These are phyloP conservation scores for Pipra filicauda DNA, from an alignment of 2,113 vertebrate species.

Conservation along the genomic window DNA sequence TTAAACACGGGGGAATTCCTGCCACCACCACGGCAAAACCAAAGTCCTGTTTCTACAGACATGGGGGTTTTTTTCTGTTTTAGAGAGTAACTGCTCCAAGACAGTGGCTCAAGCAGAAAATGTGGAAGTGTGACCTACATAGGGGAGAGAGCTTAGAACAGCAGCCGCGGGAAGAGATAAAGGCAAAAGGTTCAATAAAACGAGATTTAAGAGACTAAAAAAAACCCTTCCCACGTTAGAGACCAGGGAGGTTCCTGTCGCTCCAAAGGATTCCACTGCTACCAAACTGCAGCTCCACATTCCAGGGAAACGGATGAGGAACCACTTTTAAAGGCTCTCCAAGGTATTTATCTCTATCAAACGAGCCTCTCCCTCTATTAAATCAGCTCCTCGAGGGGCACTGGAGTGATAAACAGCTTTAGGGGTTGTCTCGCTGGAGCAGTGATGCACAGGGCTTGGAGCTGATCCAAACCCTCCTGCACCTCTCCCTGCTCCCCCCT, in stretches of 20 bases:
- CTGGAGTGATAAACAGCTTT: not conserved
- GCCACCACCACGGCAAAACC: accelerated
- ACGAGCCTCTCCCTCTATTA: not conserved
- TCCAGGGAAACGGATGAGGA: not conserved
- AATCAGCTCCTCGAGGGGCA: not conserved
- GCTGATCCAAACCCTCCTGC: not conserved
- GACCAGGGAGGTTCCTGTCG: not conserved
- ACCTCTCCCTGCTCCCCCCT: not conserved
- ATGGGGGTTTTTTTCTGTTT: not conserved
- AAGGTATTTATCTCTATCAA: conserved; percentile 8
- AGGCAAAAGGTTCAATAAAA: conserved; percentile 50
- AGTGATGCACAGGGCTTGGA: not conserved
- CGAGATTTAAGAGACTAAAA: not conserved
- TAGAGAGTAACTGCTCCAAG: not conserved
- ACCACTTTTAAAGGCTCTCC: not conserved
- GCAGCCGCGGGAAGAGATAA: conserved; percentile 35
- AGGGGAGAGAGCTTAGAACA: conserved; percentile 24
- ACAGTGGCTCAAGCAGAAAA: conserved; percentile 40
- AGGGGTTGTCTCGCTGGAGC: not conserved
- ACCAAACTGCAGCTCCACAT: not conserved
- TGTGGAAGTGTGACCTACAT: conserved; percentile 72
- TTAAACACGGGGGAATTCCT: not conserved
- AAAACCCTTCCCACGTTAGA: not conserved
- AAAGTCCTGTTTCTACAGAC: not conserved
- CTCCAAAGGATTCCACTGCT: not conserved